A percentile compares a stretch with the other conserved stretches of the same genome.
Conservation (phyloP, 92 coral and sea anemone genomes). For the Blastomussa wellsi region DNA sequence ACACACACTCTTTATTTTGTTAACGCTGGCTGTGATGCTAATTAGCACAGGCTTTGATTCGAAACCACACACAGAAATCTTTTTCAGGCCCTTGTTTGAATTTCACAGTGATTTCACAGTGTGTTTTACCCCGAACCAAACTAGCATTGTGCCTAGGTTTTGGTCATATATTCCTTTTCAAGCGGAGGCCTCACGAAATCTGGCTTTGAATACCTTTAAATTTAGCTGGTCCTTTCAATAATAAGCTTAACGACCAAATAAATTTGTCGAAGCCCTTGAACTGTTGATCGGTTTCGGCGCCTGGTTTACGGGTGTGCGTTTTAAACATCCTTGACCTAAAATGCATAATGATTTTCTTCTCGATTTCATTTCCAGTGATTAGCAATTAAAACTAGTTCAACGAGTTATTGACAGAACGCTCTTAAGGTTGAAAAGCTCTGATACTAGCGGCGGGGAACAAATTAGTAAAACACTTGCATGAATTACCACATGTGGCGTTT, state of each 20-base stretch:
- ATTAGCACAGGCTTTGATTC: conserved; percentile 10
- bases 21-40: conserved; percentile 9
- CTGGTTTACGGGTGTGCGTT: not conserved
- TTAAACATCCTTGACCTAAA: not conserved
- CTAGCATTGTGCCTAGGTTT: not conserved
- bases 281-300: not conserved
- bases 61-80: not conserved
- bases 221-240: not conserved
- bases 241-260: not conserved
- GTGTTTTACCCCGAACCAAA: not conserved
- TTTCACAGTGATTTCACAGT: not conserved
- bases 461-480: conserved; percentile 17
- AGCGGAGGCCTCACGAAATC: not conserved
- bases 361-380: not conserved
- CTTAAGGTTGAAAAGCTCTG: not conserved
- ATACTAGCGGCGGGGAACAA: not conserved
- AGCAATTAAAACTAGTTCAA: conserved; percentile 3
- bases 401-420: conserved; percentile 11
- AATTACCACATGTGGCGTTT: conserved; percentile 21
- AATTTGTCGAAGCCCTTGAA: not conserved
- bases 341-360: not conserved
- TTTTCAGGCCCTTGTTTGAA: no score
- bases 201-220: not conserved
- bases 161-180: not conserved
- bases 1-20: conserved; percentile 17